Evolutionary conservation across 2,797 vertebrate genomes (phyloP).

Genomic region (Halcyon chelicuti): DNA sequence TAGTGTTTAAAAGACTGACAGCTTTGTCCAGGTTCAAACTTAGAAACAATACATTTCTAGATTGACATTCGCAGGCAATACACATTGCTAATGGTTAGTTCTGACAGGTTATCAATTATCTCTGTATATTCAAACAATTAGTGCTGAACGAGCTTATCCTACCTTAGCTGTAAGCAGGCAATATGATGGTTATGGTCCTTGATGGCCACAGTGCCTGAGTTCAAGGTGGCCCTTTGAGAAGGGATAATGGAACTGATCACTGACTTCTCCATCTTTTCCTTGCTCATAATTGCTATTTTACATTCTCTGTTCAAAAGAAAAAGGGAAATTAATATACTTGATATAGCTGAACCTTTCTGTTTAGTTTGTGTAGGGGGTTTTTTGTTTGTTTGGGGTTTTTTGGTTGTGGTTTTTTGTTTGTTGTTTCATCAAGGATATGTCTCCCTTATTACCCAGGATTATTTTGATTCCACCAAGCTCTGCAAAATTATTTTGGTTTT

Average conservation of each 20-base stretch:
- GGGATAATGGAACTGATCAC: not conserved
- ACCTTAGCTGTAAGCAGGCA: not conserved
- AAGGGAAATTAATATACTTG: not conserved
- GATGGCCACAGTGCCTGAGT: not conserved
- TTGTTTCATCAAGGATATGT: not conserved
- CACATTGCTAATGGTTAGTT: not conserved
- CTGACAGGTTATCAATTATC: not conserved
- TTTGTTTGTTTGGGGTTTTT: not conserved
- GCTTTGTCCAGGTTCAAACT: not conserved
- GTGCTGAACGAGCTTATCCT: not conserved
- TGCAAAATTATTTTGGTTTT: not conserved
- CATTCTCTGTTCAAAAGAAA: not conserved
- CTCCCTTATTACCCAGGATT: not conserved
- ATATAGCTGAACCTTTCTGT: not conserved
- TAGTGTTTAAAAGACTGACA: not conserved
- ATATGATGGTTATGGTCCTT: not conserved
- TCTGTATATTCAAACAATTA: not conserved
- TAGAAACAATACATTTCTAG: not conserved
- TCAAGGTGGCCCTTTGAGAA: not conserved
- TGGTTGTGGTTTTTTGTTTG: not conserved
- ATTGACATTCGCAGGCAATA: not conserved
- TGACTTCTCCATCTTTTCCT: not conserved
- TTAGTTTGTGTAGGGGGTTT: too few species aligned
- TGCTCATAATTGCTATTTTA: not conserved
- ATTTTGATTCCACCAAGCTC: not conserved